phyloP scores from a whole-genome alignment of 2,888 invertebrate species.

The Euphydryas editha region DNA sequence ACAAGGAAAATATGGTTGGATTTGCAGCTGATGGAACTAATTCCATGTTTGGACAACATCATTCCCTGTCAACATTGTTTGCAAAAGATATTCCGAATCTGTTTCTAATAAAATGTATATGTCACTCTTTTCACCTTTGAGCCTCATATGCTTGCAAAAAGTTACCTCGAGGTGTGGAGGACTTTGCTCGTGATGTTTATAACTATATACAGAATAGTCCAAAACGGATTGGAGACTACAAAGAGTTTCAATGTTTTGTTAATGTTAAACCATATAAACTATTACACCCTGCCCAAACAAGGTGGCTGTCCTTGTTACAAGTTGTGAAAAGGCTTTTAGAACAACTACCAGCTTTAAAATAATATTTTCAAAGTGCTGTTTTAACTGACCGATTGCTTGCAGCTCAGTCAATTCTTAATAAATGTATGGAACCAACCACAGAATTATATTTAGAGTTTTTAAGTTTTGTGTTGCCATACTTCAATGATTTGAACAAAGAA shows the following conservation, averaged over 20 bases:
- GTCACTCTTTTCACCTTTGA: background rate
- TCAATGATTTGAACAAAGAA: constrained; percentile 43
- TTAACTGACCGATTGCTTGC: background rate
- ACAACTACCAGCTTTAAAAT: constrained; percentile 1
- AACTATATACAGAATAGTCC: background rate
- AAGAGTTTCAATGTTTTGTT: constrained; percentile 9
- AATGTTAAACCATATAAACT: constrained; percentile 9
- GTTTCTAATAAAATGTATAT: background rate
- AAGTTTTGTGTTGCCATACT: constrained; percentile 40
- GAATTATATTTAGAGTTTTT: constrained; percentile 42
- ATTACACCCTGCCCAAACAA: background rate
- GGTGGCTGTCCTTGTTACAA: background rate
- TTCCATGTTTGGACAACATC: background rate
- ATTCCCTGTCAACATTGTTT: background rate
- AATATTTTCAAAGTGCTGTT: background rate
- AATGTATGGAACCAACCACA: constrained; percentile 36
- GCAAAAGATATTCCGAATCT: background rate
- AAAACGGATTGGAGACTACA: constrained; percentile 12
- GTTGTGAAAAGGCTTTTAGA: background rate
- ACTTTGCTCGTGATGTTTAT: constrained; percentile 7
- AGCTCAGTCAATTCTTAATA: background rate
- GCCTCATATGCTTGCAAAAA: constrained; percentile 14
- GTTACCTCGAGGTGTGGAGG: constrained; percentile 1
- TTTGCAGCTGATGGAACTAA: too few species aligned
- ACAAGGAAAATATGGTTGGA: too few species aligned